phyloP scores from a whole-genome alignment of 2,797 vertebrate genomes.

The Anisognathus igniventris region DNA sequence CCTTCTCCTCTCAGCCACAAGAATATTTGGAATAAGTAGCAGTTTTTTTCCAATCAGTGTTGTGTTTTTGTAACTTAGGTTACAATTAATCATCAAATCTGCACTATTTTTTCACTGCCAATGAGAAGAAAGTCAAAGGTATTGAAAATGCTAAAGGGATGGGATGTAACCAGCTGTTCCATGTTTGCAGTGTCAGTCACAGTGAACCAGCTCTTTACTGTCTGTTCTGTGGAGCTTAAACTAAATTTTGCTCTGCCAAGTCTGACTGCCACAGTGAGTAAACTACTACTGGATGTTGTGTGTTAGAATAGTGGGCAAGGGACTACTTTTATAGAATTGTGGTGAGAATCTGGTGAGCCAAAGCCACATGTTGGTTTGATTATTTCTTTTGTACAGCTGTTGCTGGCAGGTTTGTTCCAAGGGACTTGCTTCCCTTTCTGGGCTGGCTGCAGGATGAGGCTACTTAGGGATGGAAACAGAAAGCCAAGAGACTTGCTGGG shows the following conservation, averaged over 20 bases:
- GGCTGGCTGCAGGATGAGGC: slow-evolving; percentile 22
- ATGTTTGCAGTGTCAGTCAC: not conserved
- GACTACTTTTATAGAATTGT: not conserved
- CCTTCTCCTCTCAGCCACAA: not conserved
- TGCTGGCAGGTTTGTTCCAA: slow-evolving; percentile 8
- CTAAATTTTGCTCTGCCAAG: slow-evolving; percentile 37
- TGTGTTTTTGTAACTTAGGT: slow-evolving; percentile 8
- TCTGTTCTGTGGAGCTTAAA: not conserved
- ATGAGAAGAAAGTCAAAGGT: slow-evolving; percentile 12
- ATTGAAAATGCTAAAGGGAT: not conserved
- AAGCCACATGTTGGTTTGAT: not conserved
- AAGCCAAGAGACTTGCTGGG: not conserved
- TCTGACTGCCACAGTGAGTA: slow-evolving; percentile 16
- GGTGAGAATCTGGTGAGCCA: slow-evolving; percentile 16
- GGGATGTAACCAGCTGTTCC: not conserved
- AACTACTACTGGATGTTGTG: slow-evolving; percentile 4
- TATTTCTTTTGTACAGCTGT: not conserved
- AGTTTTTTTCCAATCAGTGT: not conserved
- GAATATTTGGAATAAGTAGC: not conserved
- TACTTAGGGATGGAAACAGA: not conserved
- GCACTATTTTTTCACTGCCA: slow-evolving; percentile 36
- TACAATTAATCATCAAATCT: slow-evolving; percentile 10
- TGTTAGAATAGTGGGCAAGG: not conserved
- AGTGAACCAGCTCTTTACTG: not conserved
- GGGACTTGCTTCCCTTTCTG: not conserved